Base-by-base conservation (phyloP, 2,113 vertebrate species). In the Perca fluviatilis region DNA sequence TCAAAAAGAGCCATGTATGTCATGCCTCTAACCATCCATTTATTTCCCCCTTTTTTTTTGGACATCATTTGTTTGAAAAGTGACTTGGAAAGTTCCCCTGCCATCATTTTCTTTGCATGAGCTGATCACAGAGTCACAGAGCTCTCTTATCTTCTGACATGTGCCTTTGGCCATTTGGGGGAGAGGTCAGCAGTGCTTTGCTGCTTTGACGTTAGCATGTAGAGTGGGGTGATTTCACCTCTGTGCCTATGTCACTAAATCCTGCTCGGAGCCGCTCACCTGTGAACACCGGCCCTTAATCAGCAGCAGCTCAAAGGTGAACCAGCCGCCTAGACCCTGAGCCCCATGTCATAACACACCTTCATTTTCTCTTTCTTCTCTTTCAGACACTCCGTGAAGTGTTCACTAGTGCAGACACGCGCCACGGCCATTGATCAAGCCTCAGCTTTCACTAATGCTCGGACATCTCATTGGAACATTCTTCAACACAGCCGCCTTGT, bases 391-490 rank as follows among this genome's bases (percentile, higher is more conserved):
- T 81, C 71, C 21, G 33, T 79, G 25, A 91, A 90, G 88, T 76
- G 74, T 33, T 90, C 83, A 46, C 92, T 79, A 91, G 94, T 93
- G 92, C 91, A 88, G 93, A 95, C 93, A 94, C 87, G 90, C 77
- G 89, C 88, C 89, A 18, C 67, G 46, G 88, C 88, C 89, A 92
- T 91, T 93, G 93, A 94, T 94, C 91, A 93, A 91, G 91, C 87
- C 80, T 82, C 64, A 84, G 90, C 89, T 93, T 93, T 92, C 91
- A 86, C 91, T 83, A 77, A 84, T 75, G 84, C 81, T 33, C 46
- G n/a, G 74, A 84, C 79, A 85, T 83, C 73, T 88, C 60, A 12
- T 66, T 71, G 83, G 86, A 87, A 91, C 90, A 93, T 92, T 93
- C 89, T 90, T 90, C 57, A 78, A 49, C 77, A 33, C 68, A 77